These are phyloP conservation scores for Volucella bombylans DNA, from an alignment of 2,888 invertebrate species.

Conservation along the genomic window DNA sequence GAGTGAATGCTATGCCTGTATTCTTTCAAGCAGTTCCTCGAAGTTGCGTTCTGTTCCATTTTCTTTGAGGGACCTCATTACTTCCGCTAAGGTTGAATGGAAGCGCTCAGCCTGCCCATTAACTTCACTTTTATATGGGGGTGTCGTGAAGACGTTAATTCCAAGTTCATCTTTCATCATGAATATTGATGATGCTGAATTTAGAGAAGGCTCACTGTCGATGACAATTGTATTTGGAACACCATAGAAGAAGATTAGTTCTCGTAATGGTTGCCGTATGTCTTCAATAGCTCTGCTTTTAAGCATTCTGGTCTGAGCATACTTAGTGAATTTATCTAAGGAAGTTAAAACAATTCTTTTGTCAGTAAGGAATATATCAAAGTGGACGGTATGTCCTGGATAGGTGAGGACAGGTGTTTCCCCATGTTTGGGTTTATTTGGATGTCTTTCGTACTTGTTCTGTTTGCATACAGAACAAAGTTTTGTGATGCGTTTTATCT, in stretches of 20 bases:
- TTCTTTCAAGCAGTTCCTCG: conserved; percentile 41
- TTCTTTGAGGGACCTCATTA: conserved; percentile 48
- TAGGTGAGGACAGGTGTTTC: conserved; percentile 48
- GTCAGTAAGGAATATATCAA: conserved; percentile 37
- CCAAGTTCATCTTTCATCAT: conserved; percentile 44
- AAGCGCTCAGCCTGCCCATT: conserved; percentile 62
- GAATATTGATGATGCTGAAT: conserved; percentile 29
- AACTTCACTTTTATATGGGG: conserved; percentile 42
- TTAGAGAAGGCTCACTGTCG: conserved; percentile 51
- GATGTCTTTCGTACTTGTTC: conserved; percentile 42
- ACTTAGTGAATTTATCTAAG: conserved; percentile 44
- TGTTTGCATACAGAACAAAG: conserved; percentile 10
- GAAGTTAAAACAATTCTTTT: conserved; percentile 26
- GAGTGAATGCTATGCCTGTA: conserved; percentile 63
- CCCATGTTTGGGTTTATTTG: too few relatives aligned
- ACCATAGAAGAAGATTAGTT: conserved; percentile 27
- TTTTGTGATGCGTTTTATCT: conserved; percentile 9
- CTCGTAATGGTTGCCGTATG: conserved; percentile 19
- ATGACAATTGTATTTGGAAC: conserved; percentile 33
- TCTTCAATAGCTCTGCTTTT: conserved; percentile 43
- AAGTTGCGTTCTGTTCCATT: conserved; percentile 22
- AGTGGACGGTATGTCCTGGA: conserved; percentile 46
- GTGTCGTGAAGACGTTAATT: conserved; percentile 33
- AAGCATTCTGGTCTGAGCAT: conserved; percentile 23
- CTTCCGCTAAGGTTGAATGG: conserved; percentile 52